A percentile compares a stretch with the other conserved stretches of the same genome.
These are phyloP conservation scores for Polydrusus cervinus DNA, from an alignment of 2,888 invertebrate species.

Conservation along the genomic window DNA sequence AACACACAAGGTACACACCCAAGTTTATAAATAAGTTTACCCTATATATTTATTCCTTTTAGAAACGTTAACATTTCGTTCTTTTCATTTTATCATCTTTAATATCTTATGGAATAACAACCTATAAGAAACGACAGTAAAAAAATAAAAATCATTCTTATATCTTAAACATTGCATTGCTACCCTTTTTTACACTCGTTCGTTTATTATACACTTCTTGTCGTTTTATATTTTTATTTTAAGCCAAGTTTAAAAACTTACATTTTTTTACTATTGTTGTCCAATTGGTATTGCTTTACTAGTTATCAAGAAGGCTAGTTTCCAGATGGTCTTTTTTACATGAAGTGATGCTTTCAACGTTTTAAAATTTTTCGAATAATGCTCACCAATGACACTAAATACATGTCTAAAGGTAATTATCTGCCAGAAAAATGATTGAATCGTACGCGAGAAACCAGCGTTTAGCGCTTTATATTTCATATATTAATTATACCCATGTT, in stretches of 20 bases:
- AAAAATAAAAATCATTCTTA: slow-evolving; percentile 16
- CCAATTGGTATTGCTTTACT: slow-evolving; percentile 6
- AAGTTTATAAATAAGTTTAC: slow-evolving; percentile 28
- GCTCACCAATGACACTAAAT: no score
- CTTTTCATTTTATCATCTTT: not conserved
- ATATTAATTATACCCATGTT: no score
- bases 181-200: slow-evolving; percentile 57
- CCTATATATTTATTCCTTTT: slow-evolving; percentile 36
- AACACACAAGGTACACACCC: slow-evolving; percentile 19
- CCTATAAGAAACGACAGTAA: not conserved
- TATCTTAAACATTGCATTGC: slow-evolving; percentile 65
- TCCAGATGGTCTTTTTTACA: no score
- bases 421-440: no score
- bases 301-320: not conserved
- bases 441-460: no score
- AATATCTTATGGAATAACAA: slow-evolving; percentile 25
- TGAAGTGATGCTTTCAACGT: no score
- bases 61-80: slow-evolving; percentile 8
- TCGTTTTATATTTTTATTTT: slow-evolving; percentile 7
- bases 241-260: slow-evolving; percentile 10
- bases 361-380: no score
- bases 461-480: no score
- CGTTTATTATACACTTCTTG: slow-evolving; percentile 10
- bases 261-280: slow-evolving; percentile 5
- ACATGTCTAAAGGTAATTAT: no score